Evolutionary conservation across 2,113 vertebrate genomes (phyloP).

Genomic region (Sprattus sprattus): DNA sequence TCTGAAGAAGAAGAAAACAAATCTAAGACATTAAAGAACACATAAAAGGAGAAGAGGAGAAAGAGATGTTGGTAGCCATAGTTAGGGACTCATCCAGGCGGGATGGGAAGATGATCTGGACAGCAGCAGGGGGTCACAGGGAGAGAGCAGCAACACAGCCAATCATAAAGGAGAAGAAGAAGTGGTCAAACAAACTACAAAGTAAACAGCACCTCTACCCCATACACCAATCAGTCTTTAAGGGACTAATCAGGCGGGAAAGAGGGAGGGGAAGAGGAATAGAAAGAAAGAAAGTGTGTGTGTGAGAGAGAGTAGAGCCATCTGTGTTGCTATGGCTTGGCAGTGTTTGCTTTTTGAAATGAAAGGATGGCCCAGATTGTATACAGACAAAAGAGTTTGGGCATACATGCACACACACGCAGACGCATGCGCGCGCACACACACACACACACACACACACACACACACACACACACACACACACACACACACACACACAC

Average conservation of each 20-base stretch:
- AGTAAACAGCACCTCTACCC: slow-evolving; percentile 49
- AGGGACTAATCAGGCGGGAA: slow-evolving; percentile 24
- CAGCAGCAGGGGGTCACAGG: background rate
- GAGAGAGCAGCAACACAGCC: background rate
- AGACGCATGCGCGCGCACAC: background rate
- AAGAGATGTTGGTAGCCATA: background rate
- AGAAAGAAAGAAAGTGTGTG: slow-evolving; percentile 28
- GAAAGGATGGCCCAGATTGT: slow-evolving; percentile 33
- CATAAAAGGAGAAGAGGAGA: background rate
- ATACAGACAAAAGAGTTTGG: slow-evolving; percentile 22
- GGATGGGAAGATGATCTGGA: slow-evolving; percentile 18
- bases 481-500: background rate
- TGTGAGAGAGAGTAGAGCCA: slow-evolving; percentile 31
- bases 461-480: background rate
- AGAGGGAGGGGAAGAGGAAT: slow-evolving; percentile 5
- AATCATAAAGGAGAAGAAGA: background rate
- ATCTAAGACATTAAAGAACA: background rate
- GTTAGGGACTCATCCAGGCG: background rate
- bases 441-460: background rate
- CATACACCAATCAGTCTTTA: slow-evolving; percentile 15
- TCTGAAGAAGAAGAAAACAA: background rate
- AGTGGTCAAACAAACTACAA: slow-evolving; percentile 43
- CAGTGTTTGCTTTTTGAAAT: slow-evolving; percentile 40
- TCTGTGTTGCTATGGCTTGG: slow-evolving; percentile 48
- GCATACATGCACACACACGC: background rate